A percentile compares a stretch with the other conserved stretches of the same genome.
phyloP scores from a whole-genome alignment of 2,797 vertebrate species.

The Characodon lateralis region DNA sequence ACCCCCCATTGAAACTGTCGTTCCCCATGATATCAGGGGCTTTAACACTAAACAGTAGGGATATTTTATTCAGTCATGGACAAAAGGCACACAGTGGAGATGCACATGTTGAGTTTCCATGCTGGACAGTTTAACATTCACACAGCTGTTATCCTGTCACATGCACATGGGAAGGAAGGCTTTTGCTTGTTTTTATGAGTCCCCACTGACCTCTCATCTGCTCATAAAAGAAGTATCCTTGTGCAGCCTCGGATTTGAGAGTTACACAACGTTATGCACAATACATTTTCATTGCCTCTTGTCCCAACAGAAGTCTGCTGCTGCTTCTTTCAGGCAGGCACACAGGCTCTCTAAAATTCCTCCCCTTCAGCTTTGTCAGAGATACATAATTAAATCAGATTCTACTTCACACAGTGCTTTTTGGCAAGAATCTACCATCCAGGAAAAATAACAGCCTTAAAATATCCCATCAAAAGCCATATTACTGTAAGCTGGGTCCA shows the following conservation, averaged over 20 bases:
- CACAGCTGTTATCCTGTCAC: slow-evolving; percentile 72
- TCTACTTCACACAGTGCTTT: slow-evolving; percentile 69
- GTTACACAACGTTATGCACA: slow-evolving; percentile 24
- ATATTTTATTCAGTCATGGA: slow-evolving; percentile 17
- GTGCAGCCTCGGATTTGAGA: slow-evolving; percentile 26
- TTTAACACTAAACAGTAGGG: neutral
- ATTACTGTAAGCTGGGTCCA: slow-evolving; percentile 70
- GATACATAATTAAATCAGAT: slow-evolving; percentile 58
- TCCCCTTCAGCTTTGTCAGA: slow-evolving; percentile 46
- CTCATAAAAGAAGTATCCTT: slow-evolving; percentile 57
- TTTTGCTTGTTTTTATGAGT: slow-evolving; percentile 61
- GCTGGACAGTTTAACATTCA: slow-evolving; percentile 60
- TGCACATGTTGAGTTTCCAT: slow-evolving; percentile 36
- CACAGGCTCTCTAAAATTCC: slow-evolving; percentile 43
- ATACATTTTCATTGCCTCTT: slow-evolving; percentile 12
- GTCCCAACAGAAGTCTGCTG: slow-evolving; percentile 12
- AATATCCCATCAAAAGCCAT: slow-evolving; percentile 75
- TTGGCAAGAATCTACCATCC: slow-evolving; percentile 71
- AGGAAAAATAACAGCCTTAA: slow-evolving; percentile 60
- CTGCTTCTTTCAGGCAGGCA: slow-evolving; percentile 26
- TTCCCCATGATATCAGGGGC: slow-evolving; percentile 42
- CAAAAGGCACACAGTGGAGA: slow-evolving; percentile 42
- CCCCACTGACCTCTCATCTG: slow-evolving; percentile 51
- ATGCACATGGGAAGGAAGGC: slow-evolving; percentile 66
- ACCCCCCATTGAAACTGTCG: slow-evolving; percentile 27